Base-by-base conservation (phyloP, 2,888 invertebrate species). In the Lasioglossum vierecki region DNA sequence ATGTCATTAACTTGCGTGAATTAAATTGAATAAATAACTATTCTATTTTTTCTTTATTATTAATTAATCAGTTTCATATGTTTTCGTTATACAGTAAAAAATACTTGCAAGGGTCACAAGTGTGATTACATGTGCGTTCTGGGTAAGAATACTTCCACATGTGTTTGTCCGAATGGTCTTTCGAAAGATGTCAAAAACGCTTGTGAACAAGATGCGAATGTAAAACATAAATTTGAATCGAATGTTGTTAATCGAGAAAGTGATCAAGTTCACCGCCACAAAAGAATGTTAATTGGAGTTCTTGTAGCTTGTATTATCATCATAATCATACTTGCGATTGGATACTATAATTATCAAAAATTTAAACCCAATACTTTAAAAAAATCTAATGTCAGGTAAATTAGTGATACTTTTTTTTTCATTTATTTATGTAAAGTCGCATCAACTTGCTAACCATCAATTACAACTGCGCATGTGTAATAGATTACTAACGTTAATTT, bases 71-170 rank as follows among this genome's bases (percentile, higher is more conserved):
- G 49, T 41, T 79, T 66, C 73, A 74, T 78, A 60, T 39, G 4
- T 57, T 79, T 35, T 73, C 71, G 68, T 87, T 60, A 80, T 85
- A 71, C 86, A 95, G 95, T 93, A 1, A 85, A 90, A 3, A 96
- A 97, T 93, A 93, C 94, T 53, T 97, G 97, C 91, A 86, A 91
- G 18, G 93, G 95, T 77, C 95, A 95, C 49, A 95, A 94, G 41
- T 97, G 97, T 91, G 93, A 95, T 0, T 96, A 96, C 80, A 94
- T 97, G 91, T 97, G 97, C 92, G 95, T 97, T 6, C 95, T 96
- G 60, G 95, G 84, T 8, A 82, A 95, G 15, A 92, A 94, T 4
- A 94, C 95, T 1, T 94, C 95, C 15, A 95, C 95, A 84, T 97
- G 97, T 90, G 93, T 97, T 85, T 97, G 97, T 88, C 95, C 95